Base-by-base conservation (phyloP, 2,888 invertebrate species). In the Ectobius pallidus region DNA sequence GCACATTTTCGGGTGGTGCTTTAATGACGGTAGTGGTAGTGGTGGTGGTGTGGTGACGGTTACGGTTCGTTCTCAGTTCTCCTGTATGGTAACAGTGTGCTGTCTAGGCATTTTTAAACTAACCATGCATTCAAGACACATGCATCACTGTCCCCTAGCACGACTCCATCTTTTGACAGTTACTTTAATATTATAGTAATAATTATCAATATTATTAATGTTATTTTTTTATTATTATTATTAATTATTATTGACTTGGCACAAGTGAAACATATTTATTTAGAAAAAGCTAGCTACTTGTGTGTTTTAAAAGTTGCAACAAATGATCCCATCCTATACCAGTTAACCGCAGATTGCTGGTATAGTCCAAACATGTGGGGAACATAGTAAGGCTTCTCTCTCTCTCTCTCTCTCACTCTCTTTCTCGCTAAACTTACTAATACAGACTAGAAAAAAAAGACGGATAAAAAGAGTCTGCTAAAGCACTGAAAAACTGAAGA, bases 191-290 rank as follows among this genome's bases (percentile, higher is more conserved):
- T 3, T 49, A 49, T 49, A 18, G 22, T 18, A 49, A 18, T 49
- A 49, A 49, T 49, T 49, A 62, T 34, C 4, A 34, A 34, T 34
- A 34, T 62, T 62, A 62, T 62, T 62, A 58, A 34, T 42, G 63
- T 63, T 63, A 63, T 63, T 52, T 52, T n/a, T 39, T 34, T 34
- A 62, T 62, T 62, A 62, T 61, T 58, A 49, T 52, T 52, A 52
- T 7, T 25, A 20, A 63, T 39, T 63, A 63, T 63, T 63, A 63
- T 63, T 68, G 68, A 68, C 52, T 68, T 49, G 68, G 68, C 52
- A 68, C 46, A 68, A 68, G 68, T 68, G 68, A 46, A 68, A 52
- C 52, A 27, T 68, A 68, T 49, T 68, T 68, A 68, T 68, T 68
- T 27, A 61, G 18, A 68, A 68, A 52, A 49, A 52, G 68, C 68